Conservation (phyloP, 2,888 invertebrate genomes). For the Vanessa cardui region DNA sequence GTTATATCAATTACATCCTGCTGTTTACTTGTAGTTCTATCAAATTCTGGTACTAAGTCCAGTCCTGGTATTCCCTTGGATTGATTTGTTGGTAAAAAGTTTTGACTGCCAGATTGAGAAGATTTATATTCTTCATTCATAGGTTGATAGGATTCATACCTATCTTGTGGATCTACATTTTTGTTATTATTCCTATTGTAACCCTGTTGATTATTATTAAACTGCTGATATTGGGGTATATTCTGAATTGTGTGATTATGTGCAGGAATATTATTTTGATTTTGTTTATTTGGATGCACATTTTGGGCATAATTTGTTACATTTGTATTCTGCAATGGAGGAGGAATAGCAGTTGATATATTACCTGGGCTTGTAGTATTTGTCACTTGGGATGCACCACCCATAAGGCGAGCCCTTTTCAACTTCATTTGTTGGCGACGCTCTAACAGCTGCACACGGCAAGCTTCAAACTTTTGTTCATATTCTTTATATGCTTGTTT, state of each 20-base stretch:
- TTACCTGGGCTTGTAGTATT: slow-evolving; percentile 45
- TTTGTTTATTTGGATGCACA: slow-evolving; percentile 41
- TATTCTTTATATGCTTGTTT: slow-evolving; percentile 92
- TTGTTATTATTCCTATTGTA: slow-evolving; percentile 52
- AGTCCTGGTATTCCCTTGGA: slow-evolving; percentile 87
- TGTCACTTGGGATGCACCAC: slow-evolving; percentile 48
- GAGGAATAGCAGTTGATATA: slow-evolving; percentile 50
- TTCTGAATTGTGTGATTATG: slow-evolving; percentile 46
- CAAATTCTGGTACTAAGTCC: slow-evolving; percentile 84
- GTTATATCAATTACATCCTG: slow-evolving; percentile 67
- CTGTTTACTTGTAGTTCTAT: slow-evolving; percentile 46
- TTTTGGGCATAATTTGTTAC: slow-evolving; percentile 36
- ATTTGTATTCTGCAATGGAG: slow-evolving; percentile 46
- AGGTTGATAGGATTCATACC: slow-evolving; percentile 57
- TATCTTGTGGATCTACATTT: slow-evolving; percentile 53
- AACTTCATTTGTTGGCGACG: slow-evolving; percentile 91
- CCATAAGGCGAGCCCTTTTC: slow-evolving; percentile 75
- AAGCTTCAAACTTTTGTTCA: slow-evolving; percentile 94
- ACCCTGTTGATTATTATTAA: slow-evolving; percentile 44
- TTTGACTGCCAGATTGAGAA: slow-evolving; percentile 48
- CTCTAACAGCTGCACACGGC: slow-evolving; percentile 89
- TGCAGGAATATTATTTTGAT: slow-evolving; percentile 38
- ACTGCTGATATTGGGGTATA: slow-evolving; percentile 49
- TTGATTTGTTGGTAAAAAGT: slow-evolving; percentile 60
- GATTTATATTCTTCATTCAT: slow-evolving; percentile 44